phyloP scores from a whole-genome alignment of 2,888 invertebrate species.

The Dolomedes plantarius region DNA sequence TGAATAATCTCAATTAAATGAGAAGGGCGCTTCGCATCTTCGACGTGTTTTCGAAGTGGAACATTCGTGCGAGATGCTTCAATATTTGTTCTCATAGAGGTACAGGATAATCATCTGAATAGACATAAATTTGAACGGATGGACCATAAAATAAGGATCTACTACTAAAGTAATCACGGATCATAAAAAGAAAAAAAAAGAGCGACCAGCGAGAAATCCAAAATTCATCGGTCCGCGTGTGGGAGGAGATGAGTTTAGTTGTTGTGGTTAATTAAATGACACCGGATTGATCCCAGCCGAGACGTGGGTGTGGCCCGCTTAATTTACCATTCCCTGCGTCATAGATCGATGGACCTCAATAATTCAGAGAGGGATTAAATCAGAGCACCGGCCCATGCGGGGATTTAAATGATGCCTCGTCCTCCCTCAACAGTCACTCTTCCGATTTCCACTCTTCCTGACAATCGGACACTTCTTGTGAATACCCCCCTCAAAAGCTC shows the following conservation, averaged over 20 bases:
- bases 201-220: neutral
- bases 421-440: neutral
- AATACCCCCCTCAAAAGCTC: no score
- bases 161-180: neutral
- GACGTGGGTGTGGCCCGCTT: conserved; percentile 40
- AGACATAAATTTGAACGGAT: no score
- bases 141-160: neutral
- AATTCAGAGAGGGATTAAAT: conserved; percentile 46
- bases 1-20: no score
- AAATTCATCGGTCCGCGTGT: conserved; percentile 1
- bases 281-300: conserved; percentile 31
- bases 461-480: no score
- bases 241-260: conserved; percentile 29
- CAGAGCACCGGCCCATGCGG: conserved; percentile 17
- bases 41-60: no score
- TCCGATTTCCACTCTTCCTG: no score
- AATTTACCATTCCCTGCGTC: conserved; percentile 23
- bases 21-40: no score
- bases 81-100: no score
- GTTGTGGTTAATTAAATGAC: conserved; percentile 54
- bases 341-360: conserved; percentile 41
- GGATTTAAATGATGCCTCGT: conserved; percentile 15
- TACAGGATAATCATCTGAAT: no score
- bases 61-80: no score
- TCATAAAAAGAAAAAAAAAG: neutral